Percentiles rank a stretch among this genome's conserved stretches.
Evolutionary conservation across 1,140 invertebrate species (phyloP).

Genomic region (Lordiphosa stackelbergi): DNA sequence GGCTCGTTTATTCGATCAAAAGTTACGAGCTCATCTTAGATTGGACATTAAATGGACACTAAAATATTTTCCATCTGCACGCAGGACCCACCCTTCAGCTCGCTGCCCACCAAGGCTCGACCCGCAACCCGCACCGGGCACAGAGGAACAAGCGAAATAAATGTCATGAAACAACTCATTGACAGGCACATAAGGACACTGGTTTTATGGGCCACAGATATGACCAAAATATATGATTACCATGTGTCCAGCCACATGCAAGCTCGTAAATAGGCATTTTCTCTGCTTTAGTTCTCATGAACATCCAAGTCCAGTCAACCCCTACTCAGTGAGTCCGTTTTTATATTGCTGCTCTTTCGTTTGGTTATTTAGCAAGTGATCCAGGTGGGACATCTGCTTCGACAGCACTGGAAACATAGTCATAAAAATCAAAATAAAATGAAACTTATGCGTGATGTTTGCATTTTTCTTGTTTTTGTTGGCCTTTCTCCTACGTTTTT

Average conservation of each 20-base stretch:
- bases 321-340: slow-evolving; percentile 8
- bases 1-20: slow-evolving; percentile 76
- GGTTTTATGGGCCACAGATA: slow-evolving; percentile 77
- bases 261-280: slow-evolving; percentile 77
- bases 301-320: slow-evolving; percentile 16
- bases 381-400: slow-evolving; percentile 72
- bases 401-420: slow-evolving; percentile 38
- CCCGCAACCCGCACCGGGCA: slow-evolving; percentile 10
- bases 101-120: slow-evolving; percentile 5
- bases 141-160: slow-evolving; percentile 65
- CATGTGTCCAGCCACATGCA: slow-evolving; percentile 74
- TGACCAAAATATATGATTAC: slow-evolving; percentile 78
- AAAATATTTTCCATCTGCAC: slow-evolving; percentile 76
- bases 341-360: slow-evolving; percentile 47
- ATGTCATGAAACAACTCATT: slow-evolving; percentile 77
- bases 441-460: slow-evolving; percentile 76
- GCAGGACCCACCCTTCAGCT: slow-evolving; percentile 37
- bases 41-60: slow-evolving; percentile 77
- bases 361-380: slow-evolving; percentile 71
- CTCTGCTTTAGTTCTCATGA: slow-evolving; percentile 60
- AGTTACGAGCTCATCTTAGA: slow-evolving; percentile 77
- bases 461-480: slow-evolving; percentile 31
- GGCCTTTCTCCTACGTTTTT: slow-evolving; percentile 20
- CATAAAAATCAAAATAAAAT: slow-evolving; percentile 77
- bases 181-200: slow-evolving; percentile 77